Conservation (phyloP, 1,140 invertebrate genomes). For the Brevipalpus yothersi region DNA sequence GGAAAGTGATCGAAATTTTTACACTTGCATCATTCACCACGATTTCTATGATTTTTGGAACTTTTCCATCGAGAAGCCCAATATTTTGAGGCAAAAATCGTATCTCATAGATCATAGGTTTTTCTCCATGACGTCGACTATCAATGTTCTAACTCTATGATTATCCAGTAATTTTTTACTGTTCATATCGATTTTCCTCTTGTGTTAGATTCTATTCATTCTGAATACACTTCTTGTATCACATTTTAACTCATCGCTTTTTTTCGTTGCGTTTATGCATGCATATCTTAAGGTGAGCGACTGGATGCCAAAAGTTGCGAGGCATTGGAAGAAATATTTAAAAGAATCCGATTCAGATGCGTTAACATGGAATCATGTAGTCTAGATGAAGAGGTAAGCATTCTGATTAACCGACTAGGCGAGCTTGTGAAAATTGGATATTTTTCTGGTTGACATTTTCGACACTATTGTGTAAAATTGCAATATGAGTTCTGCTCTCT, state of each 20-base stretch:
- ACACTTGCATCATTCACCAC: no score
- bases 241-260: neutral
- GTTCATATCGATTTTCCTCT: neutral
- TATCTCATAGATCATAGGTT: neutral
- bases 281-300: slow-evolving; percentile 12
- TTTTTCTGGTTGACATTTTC: no score
- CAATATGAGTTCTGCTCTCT: no score
- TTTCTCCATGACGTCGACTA: neutral
- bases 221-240: neutral
- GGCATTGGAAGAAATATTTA: slow-evolving; percentile 45
- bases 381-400: slow-evolving; percentile 39
- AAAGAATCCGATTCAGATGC: slow-evolving; percentile 39
- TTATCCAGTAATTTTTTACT: neutral
- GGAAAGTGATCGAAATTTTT: no score
- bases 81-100: neutral
- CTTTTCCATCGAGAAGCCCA: no score
- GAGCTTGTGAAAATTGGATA: no score
- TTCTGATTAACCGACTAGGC: no score
- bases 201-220: neutral
- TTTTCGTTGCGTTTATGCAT: neutral
- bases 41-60: no score
- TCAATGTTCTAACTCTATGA: neutral
- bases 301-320: slow-evolving; percentile 36
- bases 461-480: no score
- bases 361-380: slow-evolving; percentile 37